These are phyloP conservation scores for Dasysyrphus albostriatus DNA, from an alignment of 2,888 invertebrate genomes.

Conservation along the genomic window DNA sequence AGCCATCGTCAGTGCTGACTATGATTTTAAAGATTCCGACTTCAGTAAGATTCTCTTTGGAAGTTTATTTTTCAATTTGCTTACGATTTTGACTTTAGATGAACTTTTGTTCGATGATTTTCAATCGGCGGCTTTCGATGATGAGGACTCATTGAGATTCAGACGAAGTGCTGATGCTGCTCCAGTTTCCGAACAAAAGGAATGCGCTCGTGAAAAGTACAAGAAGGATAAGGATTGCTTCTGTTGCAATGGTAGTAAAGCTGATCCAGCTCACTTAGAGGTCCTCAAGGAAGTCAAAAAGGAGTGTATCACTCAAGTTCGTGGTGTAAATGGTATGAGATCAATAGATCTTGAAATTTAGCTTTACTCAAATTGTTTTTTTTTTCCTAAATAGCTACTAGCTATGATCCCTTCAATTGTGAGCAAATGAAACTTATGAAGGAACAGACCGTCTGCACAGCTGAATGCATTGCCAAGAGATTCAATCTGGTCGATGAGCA, in stretches of 20 bases:
- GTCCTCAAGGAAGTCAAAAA: slow-evolving; percentile 67
- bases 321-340: slow-evolving; percentile 72
- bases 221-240: slow-evolving; percentile 64
- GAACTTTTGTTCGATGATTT: slow-evolving; percentile 77
- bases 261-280: slow-evolving; percentile 71
- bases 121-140: slow-evolving; percentile 59
- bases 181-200: slow-evolving; percentile 44
- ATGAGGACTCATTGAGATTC: slow-evolving; percentile 59
- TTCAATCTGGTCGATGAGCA: slow-evolving; percentile 75
- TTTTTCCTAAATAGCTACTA: slow-evolving; percentile 45
- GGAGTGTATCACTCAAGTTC: slow-evolving; percentile 75
- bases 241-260: slow-evolving; percentile 77
- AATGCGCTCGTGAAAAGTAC: slow-evolving; percentile 64
- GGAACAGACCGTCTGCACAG: slow-evolving; percentile 76
- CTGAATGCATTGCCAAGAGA: slow-evolving; percentile 77
- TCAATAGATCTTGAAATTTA: neutral
- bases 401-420: slow-evolving; percentile 78
- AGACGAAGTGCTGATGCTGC: slow-evolving; percentile 70
- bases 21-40: slow-evolving; percentile 78
- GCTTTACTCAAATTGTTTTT: neutral
- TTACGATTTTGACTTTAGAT: slow-evolving; percentile 70
- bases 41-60: slow-evolving; percentile 76
- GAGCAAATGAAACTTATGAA: slow-evolving; percentile 76
- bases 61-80: neutral
- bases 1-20: slow-evolving; percentile 72